These are phyloP conservation scores for Podabrus alpinus DNA, from an alignment of 2,888 invertebrate genomes.

Conservation along the genomic window DNA sequence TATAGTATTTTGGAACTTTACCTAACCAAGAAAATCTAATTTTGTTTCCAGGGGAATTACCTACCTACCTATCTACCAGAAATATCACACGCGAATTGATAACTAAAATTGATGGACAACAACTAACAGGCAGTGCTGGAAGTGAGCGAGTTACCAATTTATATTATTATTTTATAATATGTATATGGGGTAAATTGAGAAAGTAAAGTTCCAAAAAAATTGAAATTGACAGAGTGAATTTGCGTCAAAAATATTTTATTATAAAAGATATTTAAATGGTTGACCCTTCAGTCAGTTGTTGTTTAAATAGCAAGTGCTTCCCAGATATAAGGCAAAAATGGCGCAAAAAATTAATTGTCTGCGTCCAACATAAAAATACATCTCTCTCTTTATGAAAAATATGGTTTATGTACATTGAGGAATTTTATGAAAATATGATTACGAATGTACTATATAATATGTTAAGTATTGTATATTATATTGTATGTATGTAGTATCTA, in stretches of 20 bases:
- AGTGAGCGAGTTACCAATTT: neutral
- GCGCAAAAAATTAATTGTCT: constrained; percentile 43
- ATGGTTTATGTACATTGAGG: constrained; percentile 53
- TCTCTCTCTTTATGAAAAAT: constrained; percentile 55
- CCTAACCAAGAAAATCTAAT: neutral
- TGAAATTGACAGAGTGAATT: neutral
- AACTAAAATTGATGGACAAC: neutral
- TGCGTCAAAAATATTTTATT: neutral
- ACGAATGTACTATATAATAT: constrained; percentile 39
- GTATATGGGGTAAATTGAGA: neutral
- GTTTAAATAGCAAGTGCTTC: constrained; percentile 48
- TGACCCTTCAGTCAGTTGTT: constrained; percentile 31
- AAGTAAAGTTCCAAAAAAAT: neutral
- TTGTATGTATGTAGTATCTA: constrained; percentile 30
- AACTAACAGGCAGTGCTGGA: neutral
- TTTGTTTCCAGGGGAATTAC: neutral
- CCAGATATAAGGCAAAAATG: constrained; percentile 49
- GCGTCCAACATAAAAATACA: constrained; percentile 52
- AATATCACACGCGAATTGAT: neutral
- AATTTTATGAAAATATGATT: constrained; percentile 42
- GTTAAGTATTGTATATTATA: constrained; percentile 16
- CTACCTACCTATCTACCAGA: neutral
- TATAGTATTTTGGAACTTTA: neutral
- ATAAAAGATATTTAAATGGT: constrained; percentile 13
- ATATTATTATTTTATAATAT: too few relatives aligned